These are phyloP conservation scores for Tapera naevia DNA, from an alignment of 2,797 vertebrate species.

Conservation along the genomic window DNA sequence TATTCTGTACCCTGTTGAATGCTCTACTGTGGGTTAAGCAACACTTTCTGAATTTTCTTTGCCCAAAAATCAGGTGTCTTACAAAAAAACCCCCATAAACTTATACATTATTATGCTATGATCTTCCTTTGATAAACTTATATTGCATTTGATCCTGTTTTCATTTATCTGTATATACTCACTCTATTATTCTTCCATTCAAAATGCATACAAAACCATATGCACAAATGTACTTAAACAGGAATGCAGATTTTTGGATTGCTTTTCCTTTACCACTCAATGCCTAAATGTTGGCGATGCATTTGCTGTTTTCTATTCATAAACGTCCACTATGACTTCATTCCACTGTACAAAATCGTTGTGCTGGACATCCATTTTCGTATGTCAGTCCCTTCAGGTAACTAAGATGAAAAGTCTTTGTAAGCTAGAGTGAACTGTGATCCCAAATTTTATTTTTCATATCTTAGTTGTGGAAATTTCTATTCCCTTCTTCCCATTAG, in stretches of 20 bases:
- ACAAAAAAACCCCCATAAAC: not conserved
- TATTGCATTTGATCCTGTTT: not conserved
- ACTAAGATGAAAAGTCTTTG: not conserved
- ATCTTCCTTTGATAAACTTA: not conserved
- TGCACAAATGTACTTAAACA: not conserved
- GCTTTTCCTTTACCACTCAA: not conserved
- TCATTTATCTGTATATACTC: not conserved
- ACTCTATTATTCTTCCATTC: not conserved
- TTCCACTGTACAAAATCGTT: not conserved
- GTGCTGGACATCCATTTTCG: not conserved
- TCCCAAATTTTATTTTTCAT: not conserved
- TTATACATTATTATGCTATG: not conserved
- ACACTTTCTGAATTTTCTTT: not conserved
- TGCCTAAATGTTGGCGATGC: not conserved
- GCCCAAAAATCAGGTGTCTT: not conserved
- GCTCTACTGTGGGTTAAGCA: not conserved
- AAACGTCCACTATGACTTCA: not conserved
- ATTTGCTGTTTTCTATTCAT: not conserved
- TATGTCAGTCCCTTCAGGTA: not conserved
- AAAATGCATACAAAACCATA: not conserved
- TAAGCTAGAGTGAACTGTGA: not conserved
- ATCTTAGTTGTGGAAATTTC: not conserved
- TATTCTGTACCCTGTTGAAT: not conserved
- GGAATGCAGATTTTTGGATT: not conserved
- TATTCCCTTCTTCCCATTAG: not conserved